These are phyloP conservation scores for mouse (Mus musculus) DNA, from an alignment of 2,113 vertebrate genomes.

Conservation along the genomic window GRCm39 chr2:67637501-67638000, in stretches of 20 bases:
- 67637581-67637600: no score
- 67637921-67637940: background rate
- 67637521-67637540: no score
- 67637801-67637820: background rate
- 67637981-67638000: background rate
- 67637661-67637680: no score
- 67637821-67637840: background rate
- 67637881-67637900: background rate
- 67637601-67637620: no score
- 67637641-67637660: no score
- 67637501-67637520: no score
- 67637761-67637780: background rate
- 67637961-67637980: background rate
- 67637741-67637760: background rate
- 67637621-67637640: no score
- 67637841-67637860: background rate
- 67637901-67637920: background rate
- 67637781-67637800: slow-evolving; percentile 20
- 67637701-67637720: background rate
- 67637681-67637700: no score
- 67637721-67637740: slow-evolving; percentile 32
- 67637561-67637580: no score
- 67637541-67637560: no score
- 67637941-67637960: background rate
- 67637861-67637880: background rate